Evolutionary conservation across 2,113 vertebrate genomes (phyloP).

Genomic region (Nipponia nippon): DNA sequence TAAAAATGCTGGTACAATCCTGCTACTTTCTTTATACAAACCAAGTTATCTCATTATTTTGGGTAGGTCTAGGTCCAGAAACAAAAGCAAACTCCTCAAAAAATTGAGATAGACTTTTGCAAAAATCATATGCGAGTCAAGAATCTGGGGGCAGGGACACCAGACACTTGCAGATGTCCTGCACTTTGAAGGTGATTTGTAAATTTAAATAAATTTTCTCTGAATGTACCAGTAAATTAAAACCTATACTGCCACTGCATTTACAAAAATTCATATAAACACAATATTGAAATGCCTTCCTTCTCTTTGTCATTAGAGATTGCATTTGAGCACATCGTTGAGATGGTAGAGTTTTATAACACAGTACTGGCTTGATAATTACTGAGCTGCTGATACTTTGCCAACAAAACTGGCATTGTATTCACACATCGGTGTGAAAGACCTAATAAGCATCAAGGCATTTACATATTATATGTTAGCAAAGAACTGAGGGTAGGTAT

Average conservation of each 20-base stretch:
- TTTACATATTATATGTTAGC: not conserved
- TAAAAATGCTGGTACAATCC: not conserved
- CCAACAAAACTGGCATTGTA: not conserved
- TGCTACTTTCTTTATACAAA: not conserved
- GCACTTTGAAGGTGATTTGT: not conserved
- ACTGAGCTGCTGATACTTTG: not conserved
- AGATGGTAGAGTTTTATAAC: not conserved
- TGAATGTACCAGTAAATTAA: not conserved
- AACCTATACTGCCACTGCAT: not conserved
- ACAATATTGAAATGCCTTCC: not conserved
- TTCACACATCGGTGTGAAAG: not conserved
- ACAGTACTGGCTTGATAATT: not conserved
- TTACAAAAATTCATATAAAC: not conserved
- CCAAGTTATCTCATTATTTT: not conserved
- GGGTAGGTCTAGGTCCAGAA: not conserved
- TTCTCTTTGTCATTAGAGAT: not conserved
- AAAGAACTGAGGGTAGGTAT: not conserved
- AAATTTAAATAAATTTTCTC: not conserved
- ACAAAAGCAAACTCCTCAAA: not conserved
- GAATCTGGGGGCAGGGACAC: not conserved
- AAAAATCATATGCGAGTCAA: not conserved
- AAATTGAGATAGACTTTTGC: not conserved
- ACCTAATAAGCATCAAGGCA: not conserved
- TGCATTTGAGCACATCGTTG: not conserved
- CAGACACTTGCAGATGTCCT: not conserved